A percentile compares a stretch with the other conserved stretches of the same genome.
phyloP scores from a whole-genome alignment of 2,888 invertebrate species.

The Spatulosminthurus flaviceps region DNA sequence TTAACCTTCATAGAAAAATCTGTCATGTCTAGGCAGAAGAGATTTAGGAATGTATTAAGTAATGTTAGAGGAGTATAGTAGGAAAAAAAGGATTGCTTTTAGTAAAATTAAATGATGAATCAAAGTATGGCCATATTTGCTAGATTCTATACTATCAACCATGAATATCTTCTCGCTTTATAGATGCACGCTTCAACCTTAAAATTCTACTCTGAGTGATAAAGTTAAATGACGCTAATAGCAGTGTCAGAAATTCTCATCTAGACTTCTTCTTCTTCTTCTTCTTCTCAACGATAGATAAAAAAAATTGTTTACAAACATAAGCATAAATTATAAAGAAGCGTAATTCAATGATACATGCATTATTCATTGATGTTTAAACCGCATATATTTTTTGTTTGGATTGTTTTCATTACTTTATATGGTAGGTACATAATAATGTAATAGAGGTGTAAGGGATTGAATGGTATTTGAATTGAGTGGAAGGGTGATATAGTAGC shows the following conservation, averaged over 20 bases:
- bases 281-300: too few species aligned
- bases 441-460: too few species aligned
- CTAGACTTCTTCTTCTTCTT: too few species aligned
- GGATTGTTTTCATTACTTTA: background rate
- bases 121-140: conserved; percentile 6
- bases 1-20: too few species aligned
- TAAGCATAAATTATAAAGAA: conserved; percentile 31
- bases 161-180: background rate
- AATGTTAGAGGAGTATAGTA: too few species aligned
- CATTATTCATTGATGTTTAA: conserved; percentile 33
- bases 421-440: too few species aligned
- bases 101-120: conserved; percentile 12
- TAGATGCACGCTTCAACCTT: background rate
- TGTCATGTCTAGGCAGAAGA: too few species aligned
- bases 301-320: conserved; percentile 45
- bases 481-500: too few species aligned
- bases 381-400: background rate
- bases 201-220: background rate
- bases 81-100: background rate
- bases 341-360: conserved; percentile 31
- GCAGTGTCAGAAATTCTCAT: conserved; percentile 25
- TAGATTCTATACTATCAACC: background rate
- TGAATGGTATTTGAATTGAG: too few species aligned
- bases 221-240: conserved; percentile 38
- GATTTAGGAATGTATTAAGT: too few species aligned